Percentiles rank a stretch among this genome's conserved stretches.
phyloP scores from a whole-genome alignment of 2,888 invertebrate species.

The Formica aserva region DNA sequence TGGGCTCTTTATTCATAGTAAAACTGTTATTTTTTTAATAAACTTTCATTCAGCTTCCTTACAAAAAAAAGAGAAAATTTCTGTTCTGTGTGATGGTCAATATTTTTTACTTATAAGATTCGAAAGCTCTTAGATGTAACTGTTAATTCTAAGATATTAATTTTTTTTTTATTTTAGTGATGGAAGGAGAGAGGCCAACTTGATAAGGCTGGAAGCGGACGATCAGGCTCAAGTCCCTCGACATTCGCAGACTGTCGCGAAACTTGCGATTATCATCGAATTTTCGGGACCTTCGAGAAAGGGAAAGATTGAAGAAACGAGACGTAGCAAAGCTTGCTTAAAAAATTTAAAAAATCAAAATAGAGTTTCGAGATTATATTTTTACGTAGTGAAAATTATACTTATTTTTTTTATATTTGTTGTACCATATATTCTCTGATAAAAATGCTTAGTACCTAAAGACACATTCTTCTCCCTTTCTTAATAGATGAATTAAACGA shows the following conservation, averaged over 20 bases:
- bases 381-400: background rate
- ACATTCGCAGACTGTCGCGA: constrained; percentile 6
- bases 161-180: background rate
- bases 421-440: background rate
- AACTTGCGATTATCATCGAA: background rate
- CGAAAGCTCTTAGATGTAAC: background rate
- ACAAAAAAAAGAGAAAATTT: background rate
- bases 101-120: background rate
- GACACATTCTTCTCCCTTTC: background rate
- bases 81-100: background rate
- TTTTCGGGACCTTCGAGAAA: background rate
- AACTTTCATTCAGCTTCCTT: background rate
- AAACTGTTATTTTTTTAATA: background rate
- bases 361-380: background rate
- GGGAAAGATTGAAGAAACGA: background rate
- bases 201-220: background rate
- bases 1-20: background rate
- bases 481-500: background rate
- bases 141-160: background rate
- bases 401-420: background rate
- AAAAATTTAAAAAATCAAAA: background rate
- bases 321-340: background rate
- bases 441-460: background rate
- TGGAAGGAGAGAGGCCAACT: background rate
- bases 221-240: constrained; percentile 28